Evolutionary conservation across 2,113 vertebrate species (phyloP).

Genomic region (Coturnix japonica): DNA sequence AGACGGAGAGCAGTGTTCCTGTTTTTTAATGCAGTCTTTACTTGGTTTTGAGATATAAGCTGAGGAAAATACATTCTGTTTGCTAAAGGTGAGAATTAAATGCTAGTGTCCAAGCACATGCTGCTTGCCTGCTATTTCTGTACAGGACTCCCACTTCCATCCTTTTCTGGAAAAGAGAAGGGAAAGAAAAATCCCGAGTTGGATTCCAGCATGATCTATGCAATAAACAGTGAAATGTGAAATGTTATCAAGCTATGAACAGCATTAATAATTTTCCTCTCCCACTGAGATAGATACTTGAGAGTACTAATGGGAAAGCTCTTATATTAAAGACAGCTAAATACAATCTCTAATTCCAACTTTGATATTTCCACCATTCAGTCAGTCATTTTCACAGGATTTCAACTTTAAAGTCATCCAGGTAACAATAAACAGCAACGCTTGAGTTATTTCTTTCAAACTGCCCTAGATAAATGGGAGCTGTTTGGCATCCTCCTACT

Average conservation of each 20-base stretch:
- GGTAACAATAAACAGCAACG: conserved; percentile 29
- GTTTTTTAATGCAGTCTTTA: not conserved
- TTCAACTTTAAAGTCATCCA: conserved; percentile 37
- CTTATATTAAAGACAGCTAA: conserved; percentile 27
- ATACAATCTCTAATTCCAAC: conserved; percentile 27
- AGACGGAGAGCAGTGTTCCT: not conserved
- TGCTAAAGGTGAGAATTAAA: not conserved
- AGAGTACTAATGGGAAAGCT: not conserved
- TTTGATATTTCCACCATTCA: conserved; percentile 34
- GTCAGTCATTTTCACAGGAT: conserved; percentile 22
- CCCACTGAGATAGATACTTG: not conserved
- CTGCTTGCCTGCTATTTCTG: not conserved
- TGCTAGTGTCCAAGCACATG: not conserved
- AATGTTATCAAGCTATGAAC: not conserved
- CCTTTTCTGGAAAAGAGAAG: not conserved
- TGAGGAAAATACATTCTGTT: not conserved
- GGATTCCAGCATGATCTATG: not conserved
- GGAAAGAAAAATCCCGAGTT: not conserved
- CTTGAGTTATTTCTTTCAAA: conserved; percentile 32
- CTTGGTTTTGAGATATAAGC: not conserved
- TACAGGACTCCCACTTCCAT: not conserved
- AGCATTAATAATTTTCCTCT: not conserved
- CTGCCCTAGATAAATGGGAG: conserved; percentile 44
- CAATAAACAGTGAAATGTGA: not conserved
- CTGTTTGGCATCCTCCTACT: conserved; percentile 21